phyloP scores from a whole-genome alignment of 2,888 invertebrate genomes.

The Apocheima hispidaria region DNA sequence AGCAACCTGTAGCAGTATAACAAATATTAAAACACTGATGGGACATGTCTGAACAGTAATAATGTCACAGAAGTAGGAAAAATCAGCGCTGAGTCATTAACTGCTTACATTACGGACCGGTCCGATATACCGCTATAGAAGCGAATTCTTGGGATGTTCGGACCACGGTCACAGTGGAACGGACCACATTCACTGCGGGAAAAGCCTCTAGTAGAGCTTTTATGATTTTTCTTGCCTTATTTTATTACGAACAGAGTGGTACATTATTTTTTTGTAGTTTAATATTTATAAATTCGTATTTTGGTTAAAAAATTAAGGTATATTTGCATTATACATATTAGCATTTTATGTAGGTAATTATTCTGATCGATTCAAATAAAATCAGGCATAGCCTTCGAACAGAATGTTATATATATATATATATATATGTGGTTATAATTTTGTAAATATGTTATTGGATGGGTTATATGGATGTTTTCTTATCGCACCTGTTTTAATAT shows the following conservation, averaged over 20 bases:
- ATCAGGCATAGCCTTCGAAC: no score
- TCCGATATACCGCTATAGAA: conserved; percentile 76
- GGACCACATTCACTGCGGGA: conserved; percentile 45
- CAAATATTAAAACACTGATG: not conserved
- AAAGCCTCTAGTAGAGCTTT: not conserved
- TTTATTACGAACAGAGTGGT: no score
- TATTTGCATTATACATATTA: no score
- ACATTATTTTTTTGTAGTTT: no score
- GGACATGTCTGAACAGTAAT: not conserved
- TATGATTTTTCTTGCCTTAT: not conserved
- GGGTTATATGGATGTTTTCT: not conserved
- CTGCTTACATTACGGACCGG: conserved; percentile 68
- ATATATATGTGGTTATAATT: not conserved
- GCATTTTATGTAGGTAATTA: no score
- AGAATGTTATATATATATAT: no score
- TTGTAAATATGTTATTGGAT: no score
- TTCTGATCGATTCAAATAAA: no score
- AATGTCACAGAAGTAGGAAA: conserved; percentile 58
- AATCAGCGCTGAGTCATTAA: conserved; percentile 61
- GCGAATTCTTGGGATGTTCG: conserved; percentile 74
- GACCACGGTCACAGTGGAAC: conserved; percentile 64
- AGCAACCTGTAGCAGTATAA: no score
- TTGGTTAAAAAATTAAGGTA: not conserved
- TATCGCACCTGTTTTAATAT: not conserved
- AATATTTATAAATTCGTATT: no score